Base-by-base conservation (phyloP, 1,140 invertebrate genomes). In the Trichonephila clavipes region DNA sequence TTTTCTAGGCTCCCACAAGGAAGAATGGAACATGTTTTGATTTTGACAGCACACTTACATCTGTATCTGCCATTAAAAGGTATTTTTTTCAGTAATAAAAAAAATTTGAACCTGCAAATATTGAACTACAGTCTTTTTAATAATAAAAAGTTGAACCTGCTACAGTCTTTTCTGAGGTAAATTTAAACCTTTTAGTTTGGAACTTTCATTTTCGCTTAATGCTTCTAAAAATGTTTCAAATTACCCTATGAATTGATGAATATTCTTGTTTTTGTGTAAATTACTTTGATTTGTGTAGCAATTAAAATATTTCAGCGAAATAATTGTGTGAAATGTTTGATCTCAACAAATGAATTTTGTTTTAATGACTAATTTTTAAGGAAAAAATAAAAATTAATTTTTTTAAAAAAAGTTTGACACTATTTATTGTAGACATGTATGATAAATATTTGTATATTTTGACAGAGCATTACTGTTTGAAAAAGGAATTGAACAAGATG, bases 11-110 rank as follows among this genome's bases (percentile, higher is more conserved):
- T 19, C 98, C 98, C 1, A 95, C 98, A 10, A 95, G 97, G 95
- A 97, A 97, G 95, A 95, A 94, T 61, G 97, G 97, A 2, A 97
- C 97, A 88, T 97, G 97, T 94, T 98, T 98, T 96, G 98, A 98
- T 95, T 98, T 98, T 95, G 98, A 98, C 96, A 97, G 97, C 95
- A 97, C 97, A 59, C 96, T 98, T 81, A 98, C 97, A 95, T 97
- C 97, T 91, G 97, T 98, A 51, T 97, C 97, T 90, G 97, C 97
- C 18, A 98, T 98, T 95, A 97, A 98, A 96, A 98, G 97, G 97
- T 98, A 95, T 95, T 95, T 94, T 86, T 40, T 94, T 34, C 91
- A 28, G 69, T 61, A 51, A 64, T 44, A 85, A 91, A 85, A 28
- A 90, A 85, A 18, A 51, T 81, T 61, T 28, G 6, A 85, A 51